These are phyloP conservation scores for Eristalis tenax DNA, from an alignment of 2,888 invertebrate species.

Conservation along the genomic window DNA sequence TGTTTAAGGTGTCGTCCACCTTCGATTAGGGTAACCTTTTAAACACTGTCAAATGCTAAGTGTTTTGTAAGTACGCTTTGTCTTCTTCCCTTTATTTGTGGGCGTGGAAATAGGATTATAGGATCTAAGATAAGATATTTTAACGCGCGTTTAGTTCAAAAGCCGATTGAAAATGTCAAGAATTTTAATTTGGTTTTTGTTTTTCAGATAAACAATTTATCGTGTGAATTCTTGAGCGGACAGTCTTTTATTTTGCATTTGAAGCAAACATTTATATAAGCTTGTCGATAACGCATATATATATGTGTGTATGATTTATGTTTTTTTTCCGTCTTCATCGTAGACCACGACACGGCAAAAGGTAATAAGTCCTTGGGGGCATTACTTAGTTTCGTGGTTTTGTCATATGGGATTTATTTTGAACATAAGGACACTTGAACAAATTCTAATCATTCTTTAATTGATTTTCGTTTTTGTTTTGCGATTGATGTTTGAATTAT, in stretches of 20 bases:
- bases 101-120: background rate
- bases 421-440: constrained; percentile 52
- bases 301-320: background rate
- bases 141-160: constrained; percentile 30
- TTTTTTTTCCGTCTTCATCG: constrained; percentile 4
- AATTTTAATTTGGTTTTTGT: constrained; percentile 17
- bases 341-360: constrained; percentile 16
- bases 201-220: constrained; percentile 13
- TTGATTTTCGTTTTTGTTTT: constrained; percentile 8
- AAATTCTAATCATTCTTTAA: constrained; percentile 11
- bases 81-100: background rate
- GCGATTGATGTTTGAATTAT: constrained; percentile 9
- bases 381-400: background rate
- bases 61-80: constrained; percentile 41
- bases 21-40: background rate
- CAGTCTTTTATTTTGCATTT: constrained; percentile 60
- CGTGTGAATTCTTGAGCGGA: constrained; percentile 39
- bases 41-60: constrained; percentile 41
- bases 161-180: constrained; percentile 52
- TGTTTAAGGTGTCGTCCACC: constrained; percentile 31
- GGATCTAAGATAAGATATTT: constrained; percentile 45
- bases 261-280: constrained; percentile 62
- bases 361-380: background rate
- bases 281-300: constrained; percentile 21
- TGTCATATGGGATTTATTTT: background rate